Evolutionary conservation across 2,888 invertebrate species (phyloP).

Genomic region (Megamerina dolium): DNA sequence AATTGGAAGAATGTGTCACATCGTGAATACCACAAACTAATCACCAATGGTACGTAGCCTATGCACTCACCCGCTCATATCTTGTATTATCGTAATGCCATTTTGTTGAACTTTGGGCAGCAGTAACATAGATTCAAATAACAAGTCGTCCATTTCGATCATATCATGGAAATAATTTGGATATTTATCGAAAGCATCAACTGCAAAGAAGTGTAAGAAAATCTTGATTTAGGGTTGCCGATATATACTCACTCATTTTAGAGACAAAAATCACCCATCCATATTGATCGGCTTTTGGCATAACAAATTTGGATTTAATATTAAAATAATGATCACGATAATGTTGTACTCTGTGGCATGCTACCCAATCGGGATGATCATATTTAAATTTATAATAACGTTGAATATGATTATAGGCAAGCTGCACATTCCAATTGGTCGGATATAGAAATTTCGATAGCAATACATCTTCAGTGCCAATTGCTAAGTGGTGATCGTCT

Average conservation of each 20-base stretch:
- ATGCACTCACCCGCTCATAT: slow-evolving; percentile 37
- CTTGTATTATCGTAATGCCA: slow-evolving; percentile 42
- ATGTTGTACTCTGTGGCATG: slow-evolving; percentile 34
- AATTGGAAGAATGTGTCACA: too few relatives aligned
- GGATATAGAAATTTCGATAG: slow-evolving; percentile 37
- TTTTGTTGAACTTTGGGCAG: slow-evolving; percentile 38
- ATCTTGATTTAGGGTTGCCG: background rate
- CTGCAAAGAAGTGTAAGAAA: slow-evolving; percentile 12
- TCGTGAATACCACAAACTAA: too few relatives aligned
- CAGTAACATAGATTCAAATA: slow-evolving; percentile 40
- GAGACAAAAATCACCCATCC: slow-evolving; percentile 37
- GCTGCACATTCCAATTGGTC: slow-evolving; percentile 34
- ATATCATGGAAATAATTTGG: slow-evolving; percentile 38
- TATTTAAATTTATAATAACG: slow-evolving; percentile 41
- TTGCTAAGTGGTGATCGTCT: slow-evolving; percentile 14
- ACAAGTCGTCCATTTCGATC: slow-evolving; percentile 44
- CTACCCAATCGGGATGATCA: slow-evolving; percentile 38
- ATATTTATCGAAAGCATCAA: slow-evolving; percentile 40
- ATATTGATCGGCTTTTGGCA: slow-evolving; percentile 39
- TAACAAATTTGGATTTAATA: slow-evolving; percentile 35
- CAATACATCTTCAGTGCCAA: slow-evolving; percentile 37
- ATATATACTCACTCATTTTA: slow-evolving; percentile 25
- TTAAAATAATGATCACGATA: slow-evolving; percentile 35
- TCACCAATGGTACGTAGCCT: background rate
- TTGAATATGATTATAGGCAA: slow-evolving; percentile 33